Evolutionary conservation across 2,113 vertebrate genomes (phyloP), one percentile per base, ranked within the genome.

Genomic region (Atrichornis clamosus): DNA sequence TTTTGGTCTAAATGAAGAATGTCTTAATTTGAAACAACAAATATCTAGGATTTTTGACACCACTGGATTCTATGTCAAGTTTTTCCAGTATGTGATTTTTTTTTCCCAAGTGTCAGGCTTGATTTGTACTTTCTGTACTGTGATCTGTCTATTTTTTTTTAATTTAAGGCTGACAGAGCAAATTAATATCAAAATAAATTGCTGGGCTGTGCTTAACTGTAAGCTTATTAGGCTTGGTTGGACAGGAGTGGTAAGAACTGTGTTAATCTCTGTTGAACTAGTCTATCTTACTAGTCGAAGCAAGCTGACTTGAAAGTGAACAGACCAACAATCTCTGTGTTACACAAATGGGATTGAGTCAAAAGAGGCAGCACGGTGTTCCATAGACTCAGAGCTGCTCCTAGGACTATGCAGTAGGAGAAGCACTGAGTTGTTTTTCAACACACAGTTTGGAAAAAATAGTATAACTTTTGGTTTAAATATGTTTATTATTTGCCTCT

Each of bases 1-100:
- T 98, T 96, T 94, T 69, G 88, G 96, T 97, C 95, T 86, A 89
- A 84, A 81, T 89, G 81, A 97, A 94, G 92, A 85, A 94, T 90
- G 88, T 84, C 76, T 83, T 91, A 73, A 92, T 85, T 93, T 73
- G 59, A 92, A 94, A 84, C 49, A 81, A 89, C 94, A 84, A 50
- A 90, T 81, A 78, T 65, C 72, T 59, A 70, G 65, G 86, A 82
- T 85, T 85, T 88, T 84, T 88, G 83, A 93, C 46, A 67, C 37
- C 59, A 19, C 70, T 64, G 56, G 33, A 63, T 85, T 62, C 58
- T 63, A 63, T 64, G 78, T 59, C 68, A 89, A 47, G 76, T 90
- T 84, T 46, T 39, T 63, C 46, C 55, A 47, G 32, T 37, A 49
- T 6, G 42, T 73, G 70, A 64, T 79, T 59, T 59, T 75, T 58